A percentile compares a stretch with the other conserved stretches of the same genome.
Conservation (phyloP, 2,113 vertebrate species). For the Porphyrio hochstetteri region DNA sequence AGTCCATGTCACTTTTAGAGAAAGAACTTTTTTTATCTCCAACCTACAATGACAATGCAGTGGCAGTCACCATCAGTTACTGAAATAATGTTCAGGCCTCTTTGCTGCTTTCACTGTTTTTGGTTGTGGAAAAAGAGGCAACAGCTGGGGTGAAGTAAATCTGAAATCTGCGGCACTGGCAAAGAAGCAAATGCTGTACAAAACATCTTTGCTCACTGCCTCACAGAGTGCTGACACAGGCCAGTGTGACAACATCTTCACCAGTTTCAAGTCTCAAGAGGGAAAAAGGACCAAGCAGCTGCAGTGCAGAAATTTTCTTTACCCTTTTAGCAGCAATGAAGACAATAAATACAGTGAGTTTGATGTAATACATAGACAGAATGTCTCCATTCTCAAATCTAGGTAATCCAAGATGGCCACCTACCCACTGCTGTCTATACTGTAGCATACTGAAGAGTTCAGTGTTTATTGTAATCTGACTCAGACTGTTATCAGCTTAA, state of each 20-base stretch:
- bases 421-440: not conserved
- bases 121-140: not conserved
- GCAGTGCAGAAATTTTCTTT: not conserved
- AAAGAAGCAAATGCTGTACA: not conserved
- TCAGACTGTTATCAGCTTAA: not conserved
- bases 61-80: not conserved
- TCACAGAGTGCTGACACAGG: not conserved
- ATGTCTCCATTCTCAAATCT: not conserved
- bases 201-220: not conserved
- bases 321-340: not conserved
- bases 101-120: not conserved
- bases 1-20: not conserved
- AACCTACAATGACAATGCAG: not conserved
- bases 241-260: not conserved
- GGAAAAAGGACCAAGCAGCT: not conserved
- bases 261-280: not conserved
- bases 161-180: not conserved
- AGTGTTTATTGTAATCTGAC: not conserved
- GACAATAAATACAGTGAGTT: not conserved
- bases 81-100: not conserved
- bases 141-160: not conserved
- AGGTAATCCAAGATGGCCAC: not conserved
- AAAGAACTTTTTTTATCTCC: not conserved
- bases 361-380: not conserved
- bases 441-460: not conserved